A percentile compares a stretch with the other conserved stretches of the same genome.
Conservation (phyloP, 2,797 vertebrate species). For the Salmo trutta region DNA sequence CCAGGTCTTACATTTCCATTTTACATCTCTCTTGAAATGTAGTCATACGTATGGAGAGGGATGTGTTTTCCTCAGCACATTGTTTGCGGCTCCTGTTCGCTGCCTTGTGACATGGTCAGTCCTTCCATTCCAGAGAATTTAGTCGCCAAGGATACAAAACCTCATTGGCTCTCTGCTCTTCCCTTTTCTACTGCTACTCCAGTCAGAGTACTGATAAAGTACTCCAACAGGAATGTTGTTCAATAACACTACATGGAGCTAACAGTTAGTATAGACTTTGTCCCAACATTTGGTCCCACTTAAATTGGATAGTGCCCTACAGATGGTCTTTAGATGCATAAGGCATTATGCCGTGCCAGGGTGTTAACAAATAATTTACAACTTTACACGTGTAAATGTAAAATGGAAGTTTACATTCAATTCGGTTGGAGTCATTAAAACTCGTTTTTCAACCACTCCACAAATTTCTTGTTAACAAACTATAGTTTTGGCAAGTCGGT, state of each 20-base stretch:
- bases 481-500: too few relatives aligned
- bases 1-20: constrained; percentile 38
- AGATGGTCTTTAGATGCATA: not conserved
- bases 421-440: too few relatives aligned
- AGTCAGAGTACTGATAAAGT: not conserved
- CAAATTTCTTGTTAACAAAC: too few relatives aligned
- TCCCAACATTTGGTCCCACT: too few relatives aligned
- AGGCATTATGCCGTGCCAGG: not conserved
- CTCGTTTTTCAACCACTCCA: too few relatives aligned
- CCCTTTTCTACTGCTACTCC: not conserved
- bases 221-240: not conserved
- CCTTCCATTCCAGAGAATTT: not conserved
- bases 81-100: constrained; percentile 45
- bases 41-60: constrained; percentile 10
- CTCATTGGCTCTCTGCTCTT: constrained; percentile 6
- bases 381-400: not conserved
- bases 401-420: too few relatives aligned
- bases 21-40: constrained; percentile 16
- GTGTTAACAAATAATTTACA: not conserved
- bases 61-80: constrained; percentile 17
- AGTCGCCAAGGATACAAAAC: constrained; percentile 27
- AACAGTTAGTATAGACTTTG: too few relatives aligned
- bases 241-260: not conserved
- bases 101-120: not conserved
- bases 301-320: too few relatives aligned